phyloP scores from a whole-genome alignment of 2,888 invertebrate species.

The Ceriagrion tenellum region DNA sequence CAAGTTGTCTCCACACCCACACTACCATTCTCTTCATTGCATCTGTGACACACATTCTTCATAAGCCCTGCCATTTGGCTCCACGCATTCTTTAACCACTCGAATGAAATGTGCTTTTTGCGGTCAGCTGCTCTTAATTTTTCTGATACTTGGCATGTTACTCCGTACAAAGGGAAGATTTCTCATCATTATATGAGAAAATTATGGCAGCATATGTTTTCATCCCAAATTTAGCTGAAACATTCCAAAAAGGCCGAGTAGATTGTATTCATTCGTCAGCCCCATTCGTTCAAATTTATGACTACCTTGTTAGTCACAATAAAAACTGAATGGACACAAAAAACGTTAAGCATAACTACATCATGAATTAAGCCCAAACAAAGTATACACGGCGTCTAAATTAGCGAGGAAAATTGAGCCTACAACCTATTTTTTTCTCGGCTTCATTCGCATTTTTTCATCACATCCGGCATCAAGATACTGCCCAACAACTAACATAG shows the following conservation, averaged over 20 bases:
- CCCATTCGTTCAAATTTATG: too few species aligned
- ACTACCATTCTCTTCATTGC: background rate
- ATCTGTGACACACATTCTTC: background rate
- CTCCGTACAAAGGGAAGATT: background rate
- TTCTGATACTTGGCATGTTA: background rate
- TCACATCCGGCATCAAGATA: too few species aligned
- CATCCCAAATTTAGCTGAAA: background rate
- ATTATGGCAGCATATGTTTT: background rate
- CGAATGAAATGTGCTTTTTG: background rate
- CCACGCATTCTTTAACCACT: background rate
- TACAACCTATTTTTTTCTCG: too few species aligned
- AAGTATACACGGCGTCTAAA: too few species aligned
- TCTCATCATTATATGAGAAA: background rate
- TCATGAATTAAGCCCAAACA: too few species aligned
- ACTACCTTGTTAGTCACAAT: too few species aligned
- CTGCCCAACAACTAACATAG: too few species aligned
- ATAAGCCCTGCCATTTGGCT: background rate
- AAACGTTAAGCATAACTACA: too few species aligned
- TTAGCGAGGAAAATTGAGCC: too few species aligned
- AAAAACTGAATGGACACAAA: too few species aligned
- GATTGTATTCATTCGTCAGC: too few species aligned
- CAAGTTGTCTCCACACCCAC: background rate
- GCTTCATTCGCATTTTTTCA: too few species aligned
- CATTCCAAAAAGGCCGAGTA: background rate
- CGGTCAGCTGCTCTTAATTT: background rate